Base-by-base conservation (phyloP, 2,888 invertebrate genomes). In the Bhutanitis thaidina region DNA sequence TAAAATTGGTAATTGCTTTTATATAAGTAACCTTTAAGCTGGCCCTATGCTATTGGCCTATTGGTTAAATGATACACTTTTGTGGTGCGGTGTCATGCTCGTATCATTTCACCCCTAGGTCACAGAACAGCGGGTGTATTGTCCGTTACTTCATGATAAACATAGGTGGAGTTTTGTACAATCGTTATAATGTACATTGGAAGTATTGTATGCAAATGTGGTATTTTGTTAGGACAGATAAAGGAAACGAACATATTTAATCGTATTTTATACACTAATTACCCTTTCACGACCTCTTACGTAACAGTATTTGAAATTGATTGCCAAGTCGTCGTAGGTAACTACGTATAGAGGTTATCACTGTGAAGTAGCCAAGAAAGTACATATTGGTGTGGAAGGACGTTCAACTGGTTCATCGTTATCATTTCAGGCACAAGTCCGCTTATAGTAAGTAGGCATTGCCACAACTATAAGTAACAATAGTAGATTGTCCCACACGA, bases 11-110 rank as follows among this genome's bases (percentile, higher is more conserved):
- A 67, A 60, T 66, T 69, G 77, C 79, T 80, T 79, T 81, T 87
- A 88, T 87, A 81, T 77, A 71, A 66, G 54, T 77, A 77, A 77
- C 78, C 78, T 76, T 67, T 62, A 56, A 57, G 58, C 61, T 79
- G 75, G 87, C 83, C 87, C 87, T 85, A 81, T 72, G 68, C 59
- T 49, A n/a, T 35, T 69, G 69, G 73, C 71, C 74, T 77, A 82
- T n/a, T 79, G 85, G 85, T 86, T 85, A 83, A 66, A 74, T 48
- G 88, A 87, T 87, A 88, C 87, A 82, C 86, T 82, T 74, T 75
- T 69, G 71, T 67, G 60, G 64, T 63, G 65, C 69, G 71, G 69
- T 77, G 77, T 79, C 76, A 66, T 14, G 3, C 53, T 49, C 63
- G 49, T 56, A 53, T 54, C 57, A 49, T 58, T 65, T 71, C 72